Evolutionary conservation across 2,797 vertebrate genomes (phyloP).

Genomic region (Urocyon cinereoargenteus): DNA sequence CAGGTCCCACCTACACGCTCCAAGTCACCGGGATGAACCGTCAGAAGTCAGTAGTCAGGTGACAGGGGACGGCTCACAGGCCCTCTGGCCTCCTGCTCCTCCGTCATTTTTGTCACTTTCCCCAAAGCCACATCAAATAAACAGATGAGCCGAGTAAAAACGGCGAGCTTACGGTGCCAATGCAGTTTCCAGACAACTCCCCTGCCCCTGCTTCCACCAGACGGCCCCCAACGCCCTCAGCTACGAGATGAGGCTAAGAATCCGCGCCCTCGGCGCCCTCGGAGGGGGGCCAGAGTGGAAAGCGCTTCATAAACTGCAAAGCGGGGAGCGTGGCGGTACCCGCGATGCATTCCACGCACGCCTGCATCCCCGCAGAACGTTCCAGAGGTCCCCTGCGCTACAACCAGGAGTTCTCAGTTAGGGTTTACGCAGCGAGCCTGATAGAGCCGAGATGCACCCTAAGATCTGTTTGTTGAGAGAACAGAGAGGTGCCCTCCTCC

Average conservation of each 20-base stretch:
- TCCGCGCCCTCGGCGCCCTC: neutral
- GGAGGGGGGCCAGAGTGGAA: neutral
- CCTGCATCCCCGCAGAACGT: neutral
- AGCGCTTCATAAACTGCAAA: neutral
- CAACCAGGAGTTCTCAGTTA: neutral
- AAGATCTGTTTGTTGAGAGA: constrained; percentile 14
- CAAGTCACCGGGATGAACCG: neutral
- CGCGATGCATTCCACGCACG: neutral
- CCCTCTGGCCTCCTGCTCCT: neutral
- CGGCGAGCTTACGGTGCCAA: accelerated
- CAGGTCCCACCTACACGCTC: neutral
- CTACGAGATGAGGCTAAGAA: neutral
- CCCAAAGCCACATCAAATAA: constrained; percentile 34
- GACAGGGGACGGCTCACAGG: neutral
- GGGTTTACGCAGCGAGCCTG: constrained; percentile 14
- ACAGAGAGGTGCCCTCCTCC: neutral
- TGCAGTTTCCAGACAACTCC: neutral
- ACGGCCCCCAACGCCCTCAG: neutral
- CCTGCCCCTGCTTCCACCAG: neutral
- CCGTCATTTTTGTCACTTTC: neutral
- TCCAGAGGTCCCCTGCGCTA: neutral
- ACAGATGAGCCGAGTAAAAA: neutral
- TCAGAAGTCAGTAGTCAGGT: neutral
- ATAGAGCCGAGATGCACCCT: constrained; percentile 10
- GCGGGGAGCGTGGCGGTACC: neutral